Percentiles rank a stretch among this genome's conserved stretches.
Evolutionary conservation across 1,140 invertebrate genomes (phyloP).

Genomic region (Eulimnadia texana): DNA sequence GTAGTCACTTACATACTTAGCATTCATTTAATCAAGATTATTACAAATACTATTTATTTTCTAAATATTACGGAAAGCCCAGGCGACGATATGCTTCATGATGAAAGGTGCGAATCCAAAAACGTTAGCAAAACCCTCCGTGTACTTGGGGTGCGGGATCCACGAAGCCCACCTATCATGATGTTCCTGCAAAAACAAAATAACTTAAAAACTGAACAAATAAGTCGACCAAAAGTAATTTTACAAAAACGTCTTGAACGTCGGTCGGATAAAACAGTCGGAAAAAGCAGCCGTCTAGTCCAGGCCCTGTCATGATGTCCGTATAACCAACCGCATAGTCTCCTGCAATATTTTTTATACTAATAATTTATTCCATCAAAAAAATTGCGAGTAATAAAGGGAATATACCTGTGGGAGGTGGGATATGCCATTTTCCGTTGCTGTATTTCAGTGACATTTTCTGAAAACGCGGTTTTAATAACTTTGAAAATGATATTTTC

Average conservation of each 20-base stretch:
- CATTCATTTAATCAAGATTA: too few relatives aligned
- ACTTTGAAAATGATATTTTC: not conserved
- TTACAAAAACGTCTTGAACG: not conserved
- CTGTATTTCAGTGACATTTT: not conserved
- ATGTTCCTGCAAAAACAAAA: conserved; percentile 26
- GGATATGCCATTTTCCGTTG: not conserved
- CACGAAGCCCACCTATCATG: conserved; percentile 38
- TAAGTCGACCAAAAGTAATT: not conserved
- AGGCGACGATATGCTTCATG: conserved; percentile 33
- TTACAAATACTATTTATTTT: conserved; percentile 1
- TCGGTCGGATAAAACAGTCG: not conserved
- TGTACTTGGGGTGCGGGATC: conserved; percentile 39
- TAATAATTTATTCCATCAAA: not conserved
- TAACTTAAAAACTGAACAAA: not conserved
- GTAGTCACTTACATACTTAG: too few relatives aligned
- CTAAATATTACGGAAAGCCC: conserved; percentile 29
- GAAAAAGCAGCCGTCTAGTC: not conserved
- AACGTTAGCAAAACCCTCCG: conserved; percentile 37
- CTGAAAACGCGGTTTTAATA: not conserved
- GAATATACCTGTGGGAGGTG: not conserved
- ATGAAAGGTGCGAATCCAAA: conserved; percentile 33
- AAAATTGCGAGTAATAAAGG: not conserved
- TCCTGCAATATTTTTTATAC: not conserved
- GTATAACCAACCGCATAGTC: not conserved
- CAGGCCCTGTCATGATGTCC: not conserved